Evolutionary conservation across 2,888 invertebrate genomes (phyloP), one percentile per base, ranked within the genome.

Genomic region (Antheraea yamamai): DNA sequence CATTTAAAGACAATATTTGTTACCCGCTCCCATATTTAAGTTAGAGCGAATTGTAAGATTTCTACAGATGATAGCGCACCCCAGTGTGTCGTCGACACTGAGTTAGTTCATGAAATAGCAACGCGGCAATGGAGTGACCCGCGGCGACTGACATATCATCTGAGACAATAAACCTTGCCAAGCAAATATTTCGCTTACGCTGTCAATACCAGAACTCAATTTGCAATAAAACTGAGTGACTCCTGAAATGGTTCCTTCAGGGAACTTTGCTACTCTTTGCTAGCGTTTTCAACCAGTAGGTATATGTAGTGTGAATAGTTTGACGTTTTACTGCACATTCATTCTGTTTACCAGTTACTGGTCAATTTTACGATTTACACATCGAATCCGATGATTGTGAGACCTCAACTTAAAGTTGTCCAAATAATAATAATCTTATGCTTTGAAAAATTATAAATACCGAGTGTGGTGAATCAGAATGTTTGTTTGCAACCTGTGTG

Each of bases 191-290:
- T 79, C 81, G 87, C 87, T 85, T 81, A 85, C 83, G 20, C 30
- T 3, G 47, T 71, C 52, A 55, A 71, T n/a, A 26, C 47, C 71
- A 26, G 23, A 66, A 75, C 39, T 84, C 86, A 82, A 86, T 87
- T 83, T 85, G 86, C 88, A 87, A 86, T 86, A 83, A 87, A 87
- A 79, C 84, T 81, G 81, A 83, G 84, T 82, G 82, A 82, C 14
- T 80, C 83, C 81, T 77, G 79, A 78, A 58, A 55, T 58, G 14
- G 52, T 35, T 55, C 66, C 52, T 72, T 74, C 74, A 70, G 74
- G 52, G 55, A 16, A 23, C 0, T 72, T 39, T 58, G 51, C 64
- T 72, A 14, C 58, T 74, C n/a, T 26, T 61, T 72, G 82, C 80
- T 81, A 12, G 39, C 39, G 70, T 39, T 70, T 70, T 39, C n/a